Conservation (phyloP, 2,797 vertebrate genomes). For the Sardinella longiceps region DNA sequence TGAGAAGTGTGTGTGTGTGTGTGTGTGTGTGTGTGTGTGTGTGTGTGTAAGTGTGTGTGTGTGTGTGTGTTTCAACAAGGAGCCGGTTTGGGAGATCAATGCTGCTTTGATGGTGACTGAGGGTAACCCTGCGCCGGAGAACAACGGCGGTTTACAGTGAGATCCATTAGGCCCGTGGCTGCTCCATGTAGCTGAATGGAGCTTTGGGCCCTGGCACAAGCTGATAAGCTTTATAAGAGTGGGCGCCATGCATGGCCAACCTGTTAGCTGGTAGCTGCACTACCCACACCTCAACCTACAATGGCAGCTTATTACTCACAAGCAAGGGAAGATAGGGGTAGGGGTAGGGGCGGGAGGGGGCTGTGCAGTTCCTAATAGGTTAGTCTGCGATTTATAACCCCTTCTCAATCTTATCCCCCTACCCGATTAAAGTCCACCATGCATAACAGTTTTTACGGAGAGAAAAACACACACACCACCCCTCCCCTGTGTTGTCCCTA, state of each 20-base stretch:
- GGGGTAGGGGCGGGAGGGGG: neutral
- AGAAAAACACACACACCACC: neutral
- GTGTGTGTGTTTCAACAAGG: neutral
- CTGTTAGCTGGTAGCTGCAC: neutral
- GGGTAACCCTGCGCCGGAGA: neutral
- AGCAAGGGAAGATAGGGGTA: neutral
- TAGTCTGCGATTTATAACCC: conserved; percentile 19
- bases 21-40: neutral
- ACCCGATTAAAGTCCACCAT: neutral
- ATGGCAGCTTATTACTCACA: neutral
- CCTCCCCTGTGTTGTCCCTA: neutral
- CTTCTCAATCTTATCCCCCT: neutral
- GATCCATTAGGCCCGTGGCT: neutral
- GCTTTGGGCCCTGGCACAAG: neutral
- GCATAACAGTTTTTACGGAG: neutral
- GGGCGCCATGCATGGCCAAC: neutral
- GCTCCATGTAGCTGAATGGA: neutral
- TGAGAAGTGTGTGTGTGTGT: neutral
- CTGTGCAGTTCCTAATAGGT: neutral
- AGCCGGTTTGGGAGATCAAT: neutral
- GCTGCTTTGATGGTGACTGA: neutral
- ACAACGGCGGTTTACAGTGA: neutral
- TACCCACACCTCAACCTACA: neutral
- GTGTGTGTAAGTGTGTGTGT: neutral
- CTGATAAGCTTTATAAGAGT: neutral